Base-by-base conservation (phyloP, 2,797 vertebrate genomes). In the Esox lucius region DNA sequence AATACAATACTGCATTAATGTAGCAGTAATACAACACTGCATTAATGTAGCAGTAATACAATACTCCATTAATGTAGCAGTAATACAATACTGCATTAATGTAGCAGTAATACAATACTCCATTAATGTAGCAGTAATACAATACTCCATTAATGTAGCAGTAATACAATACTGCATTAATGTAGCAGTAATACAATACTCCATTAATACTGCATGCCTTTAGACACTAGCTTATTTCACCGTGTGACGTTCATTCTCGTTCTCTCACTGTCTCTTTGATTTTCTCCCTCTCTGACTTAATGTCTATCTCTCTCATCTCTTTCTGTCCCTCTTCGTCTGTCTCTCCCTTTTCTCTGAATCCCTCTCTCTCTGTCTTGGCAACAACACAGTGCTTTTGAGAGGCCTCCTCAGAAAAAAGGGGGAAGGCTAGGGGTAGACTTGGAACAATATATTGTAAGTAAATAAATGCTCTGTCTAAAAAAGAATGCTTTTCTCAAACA, bases 391-490 rank as follows among this genome's bases (percentile, higher is more conserved):
- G 83, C 89, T 90, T 59, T 85, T 74, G 68, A 85, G 91, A 90
- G 92, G 92, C 93, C 92, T 82, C 78, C 53, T 59, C 53, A 24
- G 53, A 59, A 16, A 59, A 80, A 87, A 88, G 87, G 91, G 90
- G 89, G 88, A 78, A 82, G 89, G 80, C 65, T 1, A 79, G 70
- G 77, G 82, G 87, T 84, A 88, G 92, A 93, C 87, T 92, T 91
- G 92, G 90, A 92, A 87, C 84, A 88, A 88, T 86, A 76, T 85
- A 80, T 89, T 91, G 88, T 91, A 91, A 92, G 91, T 93, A 93
- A 94, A 94, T 92, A 94, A 94, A 93, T 93, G 90, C 88, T 90
- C 87, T 89, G 81, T 88, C 83, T 89, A 87, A 91, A 91, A 85
- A 91, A 91, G 85, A 90, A 89, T 84, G 86, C 76, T 71, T 89